Percentiles rank a stretch among this genome's conserved stretches.
These are phyloP conservation scores for Orthosia gothica DNA, from an alignment of 2,888 invertebrate species.

Conservation along the genomic window DNA sequence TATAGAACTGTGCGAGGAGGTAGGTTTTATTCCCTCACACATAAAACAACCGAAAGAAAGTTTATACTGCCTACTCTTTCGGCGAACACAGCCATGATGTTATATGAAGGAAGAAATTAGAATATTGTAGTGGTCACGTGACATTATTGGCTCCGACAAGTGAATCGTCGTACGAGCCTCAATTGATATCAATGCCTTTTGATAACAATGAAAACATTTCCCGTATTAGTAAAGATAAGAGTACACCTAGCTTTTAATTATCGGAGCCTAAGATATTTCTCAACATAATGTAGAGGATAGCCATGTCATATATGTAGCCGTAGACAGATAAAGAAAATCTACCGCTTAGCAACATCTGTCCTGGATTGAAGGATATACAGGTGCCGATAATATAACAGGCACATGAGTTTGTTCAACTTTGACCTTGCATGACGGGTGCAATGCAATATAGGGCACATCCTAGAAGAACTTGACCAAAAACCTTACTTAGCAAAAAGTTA, in stretches of 20 bases:
- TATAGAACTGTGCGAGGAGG: background rate
- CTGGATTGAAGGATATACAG: constrained; percentile 11
- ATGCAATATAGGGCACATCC: background rate
- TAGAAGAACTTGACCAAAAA: background rate
- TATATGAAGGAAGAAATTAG: constrained; percentile 41
- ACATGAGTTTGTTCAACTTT: constrained; percentile 41
- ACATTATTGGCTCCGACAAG: constrained; percentile 41
- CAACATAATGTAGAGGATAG: background rate
- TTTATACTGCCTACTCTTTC: background rate
- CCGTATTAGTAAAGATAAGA: constrained; percentile 1
- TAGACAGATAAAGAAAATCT: background rate
- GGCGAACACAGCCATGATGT: background rate
- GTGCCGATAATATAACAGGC: background rate
- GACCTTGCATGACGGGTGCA: background rate
- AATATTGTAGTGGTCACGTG: constrained; percentile 39
- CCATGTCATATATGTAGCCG: background rate
- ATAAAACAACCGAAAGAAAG: background rate
- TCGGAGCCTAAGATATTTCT: background rate
- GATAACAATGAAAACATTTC: constrained; percentile 36
- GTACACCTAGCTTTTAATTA: constrained; percentile 5
- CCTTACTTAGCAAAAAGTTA: background rate
- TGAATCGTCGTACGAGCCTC: constrained; percentile 37
- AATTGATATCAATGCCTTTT: constrained; percentile 55
- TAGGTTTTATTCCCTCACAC: background rate
- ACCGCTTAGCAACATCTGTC: constrained; percentile 6